Evolutionary conservation across 2,797 vertebrate genomes (phyloP).

Genomic region (Sebastes melanostomus): DNA sequence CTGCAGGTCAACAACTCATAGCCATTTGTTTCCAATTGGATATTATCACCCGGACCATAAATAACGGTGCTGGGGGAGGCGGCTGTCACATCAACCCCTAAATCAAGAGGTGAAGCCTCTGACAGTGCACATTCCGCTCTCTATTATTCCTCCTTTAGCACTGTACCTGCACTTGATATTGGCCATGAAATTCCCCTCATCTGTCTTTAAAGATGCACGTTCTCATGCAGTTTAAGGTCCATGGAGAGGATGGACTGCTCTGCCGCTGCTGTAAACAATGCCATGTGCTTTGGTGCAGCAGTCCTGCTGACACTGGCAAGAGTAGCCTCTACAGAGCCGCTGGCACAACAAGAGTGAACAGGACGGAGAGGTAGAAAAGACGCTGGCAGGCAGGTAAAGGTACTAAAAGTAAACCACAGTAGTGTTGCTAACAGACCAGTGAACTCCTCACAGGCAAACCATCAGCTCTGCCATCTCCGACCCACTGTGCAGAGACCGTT

Average conservation of each 20-base stretch:
- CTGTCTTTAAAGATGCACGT: background rate
- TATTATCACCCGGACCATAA: slow-evolving; percentile 71
- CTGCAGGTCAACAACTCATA: slow-evolving; percentile 79
- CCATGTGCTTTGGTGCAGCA: slow-evolving; percentile 41
- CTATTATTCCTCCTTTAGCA: slow-evolving; percentile 44
- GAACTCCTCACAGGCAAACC: slow-evolving; percentile 26
- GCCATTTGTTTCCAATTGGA: slow-evolving; percentile 82
- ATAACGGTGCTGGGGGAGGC: slow-evolving; percentile 68
- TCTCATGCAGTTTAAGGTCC: slow-evolving; percentile 4
- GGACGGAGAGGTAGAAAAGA: slow-evolving; percentile 26
- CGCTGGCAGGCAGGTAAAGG: slow-evolving; percentile 25
- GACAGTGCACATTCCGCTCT: slow-evolving; percentile 75
- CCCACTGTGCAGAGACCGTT: background rate
- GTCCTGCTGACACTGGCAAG: slow-evolving; percentile 13
- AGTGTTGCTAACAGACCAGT: slow-evolving; percentile 46
- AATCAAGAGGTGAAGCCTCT: slow-evolving; percentile 72
- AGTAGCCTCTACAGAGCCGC: slow-evolving; percentile 1
- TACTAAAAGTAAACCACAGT: slow-evolving; percentile 30
- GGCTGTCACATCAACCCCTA: slow-evolving; percentile 64
- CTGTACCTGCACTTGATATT: slow-evolving; percentile 62
- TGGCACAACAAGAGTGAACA: slow-evolving; percentile 36
- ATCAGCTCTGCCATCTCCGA: slow-evolving; percentile 20
- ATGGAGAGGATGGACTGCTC: background rate
- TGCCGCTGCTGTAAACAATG: slow-evolving; percentile 43
- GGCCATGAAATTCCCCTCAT: slow-evolving; percentile 28